phyloP scores from a whole-genome alignment of 2,888 invertebrate species.

The Euplexia lucipara region DNA sequence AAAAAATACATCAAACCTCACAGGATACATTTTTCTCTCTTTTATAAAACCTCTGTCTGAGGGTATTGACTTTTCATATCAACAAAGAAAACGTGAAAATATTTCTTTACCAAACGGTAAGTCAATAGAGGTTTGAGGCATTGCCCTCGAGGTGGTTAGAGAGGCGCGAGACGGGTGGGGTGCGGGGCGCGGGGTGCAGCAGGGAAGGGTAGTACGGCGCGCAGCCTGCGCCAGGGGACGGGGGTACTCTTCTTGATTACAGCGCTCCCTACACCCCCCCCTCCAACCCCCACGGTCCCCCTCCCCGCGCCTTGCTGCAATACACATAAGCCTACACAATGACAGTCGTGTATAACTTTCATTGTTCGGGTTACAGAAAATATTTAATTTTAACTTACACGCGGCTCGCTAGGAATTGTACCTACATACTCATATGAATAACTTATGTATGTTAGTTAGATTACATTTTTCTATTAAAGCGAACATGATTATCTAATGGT shows the following conservation, averaged over 20 bases:
- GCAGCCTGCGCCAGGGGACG: conserved; percentile 85
- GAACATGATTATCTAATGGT: neutral
- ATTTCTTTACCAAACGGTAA: conserved; percentile 85
- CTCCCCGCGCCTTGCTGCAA: conserved; percentile 78
- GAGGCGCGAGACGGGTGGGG: conserved; percentile 66
- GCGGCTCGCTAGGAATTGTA: conserved; percentile 24
- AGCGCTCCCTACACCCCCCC: conserved; percentile 78
- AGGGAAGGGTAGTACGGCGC: conserved; percentile 61
- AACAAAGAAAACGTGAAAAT: conserved; percentile 86
- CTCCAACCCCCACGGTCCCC: conserved; percentile 69
- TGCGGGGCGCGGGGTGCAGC: conserved; percentile 54
- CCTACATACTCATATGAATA: conserved; percentile 11
- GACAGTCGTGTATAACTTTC: conserved; percentile 75
- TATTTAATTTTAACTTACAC: conserved; percentile 61
- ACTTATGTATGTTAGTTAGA: conserved; percentile 24
- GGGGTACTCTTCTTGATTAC: conserved; percentile 91
- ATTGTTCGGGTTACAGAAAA: conserved; percentile 70
- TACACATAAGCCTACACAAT: conserved; percentile 84
- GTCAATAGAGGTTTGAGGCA: conserved; percentile 90
- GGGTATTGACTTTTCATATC: conserved; percentile 81
- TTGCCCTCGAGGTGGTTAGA: conserved; percentile 85
- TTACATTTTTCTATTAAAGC: conserved; percentile 22
- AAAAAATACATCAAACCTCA: conserved; percentile 40
- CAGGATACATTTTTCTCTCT: conserved; percentile 41
- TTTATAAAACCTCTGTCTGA: conserved; percentile 45